A percentile compares a stretch with the other conserved stretches of the same genome.
These are phyloP conservation scores for Kobus ellipsiprymnus DNA, from an alignment of 2,113 vertebrate species.

Conservation along the genomic window DNA sequence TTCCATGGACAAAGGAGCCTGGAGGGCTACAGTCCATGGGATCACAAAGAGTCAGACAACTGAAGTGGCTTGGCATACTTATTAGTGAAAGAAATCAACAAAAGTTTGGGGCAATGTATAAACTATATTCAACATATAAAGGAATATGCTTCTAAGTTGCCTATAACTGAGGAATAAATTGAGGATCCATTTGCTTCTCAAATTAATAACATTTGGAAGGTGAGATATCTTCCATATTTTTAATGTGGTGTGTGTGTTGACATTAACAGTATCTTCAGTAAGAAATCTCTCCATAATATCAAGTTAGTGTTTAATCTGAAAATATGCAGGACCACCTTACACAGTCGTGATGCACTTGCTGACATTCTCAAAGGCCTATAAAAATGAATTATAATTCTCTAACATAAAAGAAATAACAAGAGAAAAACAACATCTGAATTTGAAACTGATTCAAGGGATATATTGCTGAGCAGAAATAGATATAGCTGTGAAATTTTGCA, in stretches of 20 bases:
- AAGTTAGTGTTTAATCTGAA: constrained; percentile 9
- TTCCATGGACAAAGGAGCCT: neutral
- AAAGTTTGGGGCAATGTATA: neutral
- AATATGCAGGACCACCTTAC: neutral
- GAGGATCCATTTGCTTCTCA: neutral
- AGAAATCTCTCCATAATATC: neutral
- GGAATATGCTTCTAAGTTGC: neutral
- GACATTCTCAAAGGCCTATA: neutral
- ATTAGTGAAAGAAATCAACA: neutral
- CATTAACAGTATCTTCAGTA: neutral
- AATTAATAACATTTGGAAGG: neutral
- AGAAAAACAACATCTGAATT: neutral
- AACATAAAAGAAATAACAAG: neutral
- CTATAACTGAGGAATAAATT: neutral
- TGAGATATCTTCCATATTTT: neutral
- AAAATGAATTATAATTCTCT: neutral
- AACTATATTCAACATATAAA: neutral
- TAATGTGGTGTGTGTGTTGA: neutral
- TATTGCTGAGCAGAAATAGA: neutral
- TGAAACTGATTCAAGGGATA: neutral
- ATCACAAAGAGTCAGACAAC: neutral
- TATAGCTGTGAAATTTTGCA: neutral
- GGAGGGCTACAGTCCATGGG: neutral
- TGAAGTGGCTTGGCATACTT: neutral
- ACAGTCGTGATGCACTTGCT: neutral